Evolutionary conservation across 1,140 invertebrate genomes (phyloP).

Genomic region (Psix sp.): DNA sequence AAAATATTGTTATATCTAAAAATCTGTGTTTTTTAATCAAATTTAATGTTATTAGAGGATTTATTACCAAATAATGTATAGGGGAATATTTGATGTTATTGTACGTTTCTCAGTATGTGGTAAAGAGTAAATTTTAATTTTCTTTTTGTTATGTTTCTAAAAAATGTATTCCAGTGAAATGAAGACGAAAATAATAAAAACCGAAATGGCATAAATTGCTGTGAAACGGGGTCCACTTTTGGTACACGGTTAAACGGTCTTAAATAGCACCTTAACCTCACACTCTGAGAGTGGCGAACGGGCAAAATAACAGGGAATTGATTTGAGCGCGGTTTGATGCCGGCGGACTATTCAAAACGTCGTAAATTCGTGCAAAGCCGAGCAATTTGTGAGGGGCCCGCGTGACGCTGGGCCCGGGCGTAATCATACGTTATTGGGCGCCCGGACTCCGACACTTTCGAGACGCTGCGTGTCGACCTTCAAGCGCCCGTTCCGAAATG

Average conservation of each 20-base stretch:
- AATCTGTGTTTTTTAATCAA: too few relatives aligned
- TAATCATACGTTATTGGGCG: conserved; percentile 54
- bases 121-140: too few relatives aligned
- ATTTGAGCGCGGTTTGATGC: conserved; percentile 19
- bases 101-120: too few relatives aligned
- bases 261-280: conserved; percentile 5
- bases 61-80: too few relatives aligned
- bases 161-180: too few relatives aligned
- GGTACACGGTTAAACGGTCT: conserved; percentile 1
- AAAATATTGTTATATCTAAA: too few relatives aligned
- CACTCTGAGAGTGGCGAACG: background rate
- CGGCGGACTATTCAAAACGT: conserved; percentile 26
- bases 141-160: too few relatives aligned
- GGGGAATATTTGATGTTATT: too few relatives aligned
- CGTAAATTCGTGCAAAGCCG: conserved; percentile 47
- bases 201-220: too few relatives aligned
- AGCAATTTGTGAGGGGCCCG: conserved; percentile 46
- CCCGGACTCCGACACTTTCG: conserved; percentile 46
- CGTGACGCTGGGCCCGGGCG: conserved; percentile 38
- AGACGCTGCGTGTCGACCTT: conserved; percentile 58
- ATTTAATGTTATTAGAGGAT: too few relatives aligned
- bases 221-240: too few relatives aligned
- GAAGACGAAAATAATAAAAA: too few relatives aligned
- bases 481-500: conserved; percentile 48
- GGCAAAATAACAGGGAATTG: conserved; percentile 32